Evolutionary conservation across 1,140 invertebrate genomes (phyloP), one percentile per base, ranked within the genome.

Genomic region (Cyphomyrmex costatus): DNA sequence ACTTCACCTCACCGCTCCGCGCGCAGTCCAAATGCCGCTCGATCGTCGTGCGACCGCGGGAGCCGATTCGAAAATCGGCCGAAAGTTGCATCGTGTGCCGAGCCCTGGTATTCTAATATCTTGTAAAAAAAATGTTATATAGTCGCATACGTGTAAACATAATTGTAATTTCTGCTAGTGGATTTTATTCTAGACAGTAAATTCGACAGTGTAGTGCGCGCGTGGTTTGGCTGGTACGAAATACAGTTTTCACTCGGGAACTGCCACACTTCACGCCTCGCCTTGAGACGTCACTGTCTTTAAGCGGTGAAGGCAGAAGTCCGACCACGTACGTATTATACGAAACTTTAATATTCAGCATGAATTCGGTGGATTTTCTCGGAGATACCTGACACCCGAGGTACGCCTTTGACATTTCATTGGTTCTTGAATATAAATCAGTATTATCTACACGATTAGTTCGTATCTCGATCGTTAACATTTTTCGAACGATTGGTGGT

Each of bases 211-310:
- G 51, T n/a, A n/a, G n/a, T n/a, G 33, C 7, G 19, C n/a, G n/a
- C 8, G 49, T 4, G 78, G 65, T 53, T 68, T 53, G 16, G 21
- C 49, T 83, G 53, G 56, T 58, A 82, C 68, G 24, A 58, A 19
- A 19, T 46, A 46, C 14, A 46, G 58, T 86, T 86, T 73, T 86
- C 77, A 86, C 49, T 36, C 49, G 0, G 68, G 7, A 14, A 86
- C 74, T 73, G 78, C 56, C 66, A 78, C 78, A 86, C 58, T 51
- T 83, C 19, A 24, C 46, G 27, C 19, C 58, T 86, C 77, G 77
- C 85, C 85, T 86, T 86, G 85, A 86, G 14, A 86, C 70, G 60
- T 82, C 85, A 65, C 36, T 65, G 68, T 73, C 46, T 63, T 73
- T 53, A 71, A 82, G 49, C 58, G 12, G 21, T 24, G 21, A 61